Base-by-base conservation (phyloP, 1,140 invertebrate genomes). In the Euschistus heros region DNA sequence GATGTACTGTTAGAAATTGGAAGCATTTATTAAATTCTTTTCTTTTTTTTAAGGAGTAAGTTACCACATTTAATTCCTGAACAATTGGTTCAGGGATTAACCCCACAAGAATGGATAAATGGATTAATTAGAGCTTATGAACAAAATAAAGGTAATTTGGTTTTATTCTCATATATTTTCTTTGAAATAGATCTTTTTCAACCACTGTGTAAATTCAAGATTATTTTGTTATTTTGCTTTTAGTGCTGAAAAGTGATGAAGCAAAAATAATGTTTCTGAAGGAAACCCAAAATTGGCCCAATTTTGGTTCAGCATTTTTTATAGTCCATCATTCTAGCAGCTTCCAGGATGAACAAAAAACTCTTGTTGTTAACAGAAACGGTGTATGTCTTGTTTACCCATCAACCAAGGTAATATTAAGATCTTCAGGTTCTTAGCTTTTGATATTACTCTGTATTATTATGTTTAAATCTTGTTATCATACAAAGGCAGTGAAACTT, bases 311-410 rank as follows among this genome's bases (percentile, higher is more conserved):
- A 14, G 46, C 62, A 50, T 63, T 63, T 52, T 63, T 63, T 24
- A 27, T 17, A 14, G 62, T 63, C 1, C 44, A 63, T 57, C 15
- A 20, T 20, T 37, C 26, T 13, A 62, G 59, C n/a, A 42, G 30
- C 8, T 33, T 62, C 13, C 59, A 62, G 33, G 59, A 62, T 44
- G 59, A 62, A 10, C 91, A 94, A 75, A 82, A 87, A 69, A 80
- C 96, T 15, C 79, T 94, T 14, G 84, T 96, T 70, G 94, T 97
- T 67, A 97, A 96, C 75, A 88, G 86, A 73, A 84, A 88, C 69
- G 93, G 94, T 54, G 88, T 97, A 52, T 91, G 87, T 75, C 79
- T 96, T 50, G 89, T 96, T 69, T 85, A 96, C 78, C 87, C 87
- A 8, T 81, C 86, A 68, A 88, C 86, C 50, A 92, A 95, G 80